Evolutionary conservation across 2,797 vertebrate species (phyloP), one percentile per base, ranked within the genome.

Genomic region (Paedocypris micromegethes): DNA sequence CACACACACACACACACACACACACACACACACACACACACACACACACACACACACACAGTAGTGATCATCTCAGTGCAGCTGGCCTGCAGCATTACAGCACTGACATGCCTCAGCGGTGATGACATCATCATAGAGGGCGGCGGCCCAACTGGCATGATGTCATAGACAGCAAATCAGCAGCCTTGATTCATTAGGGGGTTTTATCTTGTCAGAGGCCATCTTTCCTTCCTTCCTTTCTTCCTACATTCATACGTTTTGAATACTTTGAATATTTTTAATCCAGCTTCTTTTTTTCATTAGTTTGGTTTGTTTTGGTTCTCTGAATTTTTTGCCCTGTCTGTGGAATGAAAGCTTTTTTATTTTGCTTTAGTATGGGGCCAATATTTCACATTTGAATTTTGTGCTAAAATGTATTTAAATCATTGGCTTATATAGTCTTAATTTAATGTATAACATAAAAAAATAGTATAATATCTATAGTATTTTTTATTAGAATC

Each of bases 101-200:
- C 87, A 88, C 82, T 85, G 78, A 81, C 81, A 88, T 88, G 82
- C 81, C 81, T 88, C 74, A 37, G 80, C 80, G 80, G 85, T 88
- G 88, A 88, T 88, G 86, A 85, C 84, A 88, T 85, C n/a, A 72
- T 69, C 45, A 61, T 1, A 62, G 9, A 78, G 79, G 75, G 80
- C 66, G 70, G 76, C 7, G 62, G 68, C 51, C 66, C 73, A 72
- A 74, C 58, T 23, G 70, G 75, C 78, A 85, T 89, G 86, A 90
- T 86, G 84, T 90, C 88, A 89, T 82, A 72, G 73, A 75, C 75
- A 84, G 78, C 84, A 81, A 89, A 88, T 88, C 82, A 76, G 47
- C 60, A 74, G 61, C 51, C 42, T 51, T 61, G 40, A 43, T 76
- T 71, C 76, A 69, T 68, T 56, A 72, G 54, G 70, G 50, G 8